Base-by-base conservation (phyloP, 2,113 vertebrate genomes). In the Peromyscus californicus region DNA sequence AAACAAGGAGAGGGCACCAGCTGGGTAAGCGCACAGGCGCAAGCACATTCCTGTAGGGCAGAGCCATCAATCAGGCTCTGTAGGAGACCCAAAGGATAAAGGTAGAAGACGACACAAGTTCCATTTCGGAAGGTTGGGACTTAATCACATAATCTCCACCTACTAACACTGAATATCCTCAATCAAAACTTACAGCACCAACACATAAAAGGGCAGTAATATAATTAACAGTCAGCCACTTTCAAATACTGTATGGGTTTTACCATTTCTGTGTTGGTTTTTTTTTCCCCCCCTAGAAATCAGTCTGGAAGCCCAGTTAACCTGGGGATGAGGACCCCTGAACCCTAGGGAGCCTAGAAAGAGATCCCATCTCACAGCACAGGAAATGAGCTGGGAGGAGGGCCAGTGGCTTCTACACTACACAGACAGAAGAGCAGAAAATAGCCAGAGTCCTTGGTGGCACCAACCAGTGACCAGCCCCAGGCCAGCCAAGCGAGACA, bases 401-500 rank as follows among this genome's bases (percentile, higher is more conserved):
- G 79, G 88, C 57, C 0, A 1, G 26, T 8, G 22, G 79, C 57
- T 31, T 21, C 72, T 67, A 67, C 16, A 24, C 72, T 67, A 67
- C 16, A 24, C 31, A 13, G 72, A 45, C 36, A 54, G 39, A 94
- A 89, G 19, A 54, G 45, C 16, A 5, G 76, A 69, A 31, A 36
- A 16, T 75, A 39, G 75, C 59, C 45, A 75, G 89, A 76, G 72
- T n/a, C 63, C 24, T 59, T 36, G 0, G 9, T 48, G 79, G 70
- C 93, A 39, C 33, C 42, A 13, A 24, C 21, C 36, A 24, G 7
- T n/a, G n/a, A 63, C 75, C 59, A 51, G 89, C 22, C 22, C 70
- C 65, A 3, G 7, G 1, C 65, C 88, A 89, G 82, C 78, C 69
- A 96, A 92, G 92, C 89, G 69, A 84, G 75, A 89, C 39, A 59